A percentile compares a stretch with the other conserved stretches of the same genome.
Conservation (phyloP, 2,113 vertebrate species). For the Amblyopsis rosae region DNA sequence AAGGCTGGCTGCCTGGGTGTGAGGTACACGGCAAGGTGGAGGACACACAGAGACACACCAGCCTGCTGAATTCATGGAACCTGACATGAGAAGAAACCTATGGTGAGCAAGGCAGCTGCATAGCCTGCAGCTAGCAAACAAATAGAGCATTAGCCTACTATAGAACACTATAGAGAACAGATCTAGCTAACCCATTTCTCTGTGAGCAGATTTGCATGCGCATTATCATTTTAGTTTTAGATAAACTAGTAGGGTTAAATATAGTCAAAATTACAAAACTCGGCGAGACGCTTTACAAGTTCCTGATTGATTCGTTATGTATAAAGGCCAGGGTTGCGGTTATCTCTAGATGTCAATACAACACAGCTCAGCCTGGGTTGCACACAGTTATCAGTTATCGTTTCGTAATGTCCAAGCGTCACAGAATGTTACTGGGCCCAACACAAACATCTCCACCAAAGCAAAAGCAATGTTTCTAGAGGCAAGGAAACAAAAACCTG, state of each 20-base stretch:
- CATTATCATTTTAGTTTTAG: too few relatives aligned
- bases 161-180: background rate
- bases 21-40: conserved; percentile 29
- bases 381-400: conserved; percentile 1
- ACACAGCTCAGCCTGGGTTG: background rate
- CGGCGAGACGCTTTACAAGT: too few relatives aligned
- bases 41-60: conserved; percentile 12
- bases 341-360: background rate
- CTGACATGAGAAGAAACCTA: background rate
- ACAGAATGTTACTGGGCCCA: background rate
- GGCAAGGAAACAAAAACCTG: conserved; percentile 34
- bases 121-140: background rate
- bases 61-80: background rate
- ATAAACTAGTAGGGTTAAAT: too few relatives aligned
- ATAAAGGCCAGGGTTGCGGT: background rate
- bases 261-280: too few relatives aligned
- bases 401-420: conserved; percentile 21
- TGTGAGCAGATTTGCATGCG: too few relatives aligned
- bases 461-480: conserved; percentile 23
- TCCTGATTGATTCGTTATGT: too few relatives aligned
- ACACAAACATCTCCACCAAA: conserved; percentile 25
- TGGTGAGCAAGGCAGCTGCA: background rate
- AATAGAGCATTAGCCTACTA: background rate
- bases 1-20: conserved; percentile 34
- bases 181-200: too few relatives aligned